phyloP scores from a whole-genome alignment of 2,113 vertebrate species.

The Sinocyclocheilus rhinocerous region DNA sequence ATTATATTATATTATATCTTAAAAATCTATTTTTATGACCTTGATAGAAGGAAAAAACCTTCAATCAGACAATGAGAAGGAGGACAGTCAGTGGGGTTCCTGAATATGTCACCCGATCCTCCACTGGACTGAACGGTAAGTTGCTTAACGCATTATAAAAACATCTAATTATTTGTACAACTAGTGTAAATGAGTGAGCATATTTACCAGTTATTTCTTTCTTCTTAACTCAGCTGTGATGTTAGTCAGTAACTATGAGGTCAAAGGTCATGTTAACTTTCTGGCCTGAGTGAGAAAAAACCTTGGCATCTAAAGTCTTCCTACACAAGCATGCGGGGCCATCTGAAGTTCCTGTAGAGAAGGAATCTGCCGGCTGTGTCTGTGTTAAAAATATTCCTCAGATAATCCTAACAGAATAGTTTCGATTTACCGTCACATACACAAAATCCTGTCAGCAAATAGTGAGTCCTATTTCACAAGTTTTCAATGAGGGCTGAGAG shows the following conservation, averaged over 20 bases:
- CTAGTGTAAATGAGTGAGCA: not conserved
- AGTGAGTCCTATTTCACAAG: conserved; percentile 46
- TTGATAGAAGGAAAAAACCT: conserved; percentile 42
- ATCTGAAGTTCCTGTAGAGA: conserved; percentile 14
- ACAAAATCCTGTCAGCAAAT: conserved; percentile 35
- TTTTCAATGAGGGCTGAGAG: conserved; percentile 30
- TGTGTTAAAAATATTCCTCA: conserved; percentile 50
- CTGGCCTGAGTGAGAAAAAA: conserved; percentile 1
- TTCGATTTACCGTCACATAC: not conserved
- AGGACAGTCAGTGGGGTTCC: conserved; percentile 54
- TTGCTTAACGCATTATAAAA: conserved; percentile 34
- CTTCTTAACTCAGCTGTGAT: conserved; percentile 2
- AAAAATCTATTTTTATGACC: not conserved
- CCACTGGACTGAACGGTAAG: conserved; percentile 60
- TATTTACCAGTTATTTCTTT: not conserved
- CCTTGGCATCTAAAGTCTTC: conserved; percentile 7
- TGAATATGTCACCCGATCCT: conserved; percentile 42
- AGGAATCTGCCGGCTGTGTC: conserved; percentile 47
- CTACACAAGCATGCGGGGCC: conserved; percentile 8
- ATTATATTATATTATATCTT: not conserved
- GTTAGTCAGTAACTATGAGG: conserved; percentile 20
- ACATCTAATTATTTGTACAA: conserved; percentile 10
- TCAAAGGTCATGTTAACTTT: conserved; percentile 34
- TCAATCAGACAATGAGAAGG: conserved; percentile 39
- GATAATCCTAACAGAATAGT: conserved; percentile 48